Evolutionary conservation across 2,888 invertebrate genomes (phyloP).

Genomic region (Ashinkailepas kermadecensis): DNA sequence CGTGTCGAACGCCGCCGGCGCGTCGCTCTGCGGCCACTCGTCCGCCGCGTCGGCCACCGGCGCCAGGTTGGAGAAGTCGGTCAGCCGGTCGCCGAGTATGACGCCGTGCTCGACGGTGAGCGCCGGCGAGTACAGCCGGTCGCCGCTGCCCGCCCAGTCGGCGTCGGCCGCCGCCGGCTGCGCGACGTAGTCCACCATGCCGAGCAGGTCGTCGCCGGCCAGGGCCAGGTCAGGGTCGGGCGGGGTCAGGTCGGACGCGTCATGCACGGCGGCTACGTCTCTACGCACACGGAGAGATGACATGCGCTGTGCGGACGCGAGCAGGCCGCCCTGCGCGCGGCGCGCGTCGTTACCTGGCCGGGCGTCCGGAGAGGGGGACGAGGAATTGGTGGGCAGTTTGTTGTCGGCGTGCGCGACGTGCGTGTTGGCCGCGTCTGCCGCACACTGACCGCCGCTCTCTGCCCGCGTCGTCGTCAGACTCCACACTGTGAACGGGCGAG

Average conservation of each 20-base stretch:
- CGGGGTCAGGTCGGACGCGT: neutral
- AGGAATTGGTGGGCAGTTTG: neutral
- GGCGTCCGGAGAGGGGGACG: neutral
- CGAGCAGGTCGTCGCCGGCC: neutral
- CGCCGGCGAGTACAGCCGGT: neutral
- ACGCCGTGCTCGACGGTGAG: neutral
- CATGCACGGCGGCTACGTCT: constrained; percentile 15
- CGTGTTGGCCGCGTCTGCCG: neutral
- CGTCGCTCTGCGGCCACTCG: constrained; percentile 4
- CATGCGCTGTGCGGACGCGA: neutral
- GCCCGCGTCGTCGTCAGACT: neutral
- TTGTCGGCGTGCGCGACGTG: neutral
- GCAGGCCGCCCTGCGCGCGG: neutral
- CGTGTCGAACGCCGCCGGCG: neutral
- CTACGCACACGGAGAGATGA: constrained; percentile 8
- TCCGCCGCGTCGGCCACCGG: neutral
- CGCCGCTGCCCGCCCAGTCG: neutral
- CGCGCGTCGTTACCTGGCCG: neutral
- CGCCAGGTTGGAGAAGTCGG: neutral
- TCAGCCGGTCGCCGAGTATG: neutral
- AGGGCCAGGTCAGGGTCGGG: neutral
- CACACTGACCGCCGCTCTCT: no score
- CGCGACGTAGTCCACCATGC: neutral
- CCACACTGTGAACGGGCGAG: neutral
- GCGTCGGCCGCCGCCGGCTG: neutral